These are phyloP conservation scores for Eufriesea mexicana DNA, from an alignment of 1,140 invertebrate species.

Conservation along the genomic window DNA sequence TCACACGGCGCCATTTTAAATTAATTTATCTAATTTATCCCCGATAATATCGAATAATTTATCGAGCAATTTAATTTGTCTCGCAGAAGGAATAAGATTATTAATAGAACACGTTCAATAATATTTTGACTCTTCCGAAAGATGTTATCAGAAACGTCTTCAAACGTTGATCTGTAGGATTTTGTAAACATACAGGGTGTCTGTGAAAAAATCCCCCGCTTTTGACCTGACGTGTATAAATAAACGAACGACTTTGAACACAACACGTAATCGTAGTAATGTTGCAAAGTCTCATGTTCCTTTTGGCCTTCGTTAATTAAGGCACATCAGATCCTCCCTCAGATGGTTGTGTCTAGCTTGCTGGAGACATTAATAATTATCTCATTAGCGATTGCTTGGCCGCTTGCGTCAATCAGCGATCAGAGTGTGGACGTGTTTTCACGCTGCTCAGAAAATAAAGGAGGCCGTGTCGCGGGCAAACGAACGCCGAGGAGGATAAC, in stretches of 20 bases:
- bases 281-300: conserved; percentile 4
- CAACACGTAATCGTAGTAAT: neutral
- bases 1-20: no score
- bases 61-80: no score
- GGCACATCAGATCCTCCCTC: conserved; percentile 22
- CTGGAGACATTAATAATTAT: conserved; percentile 47
- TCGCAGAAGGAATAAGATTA: no score
- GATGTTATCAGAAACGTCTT: neutral
- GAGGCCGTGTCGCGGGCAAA: conserved; percentile 39
- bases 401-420: conserved; percentile 52
- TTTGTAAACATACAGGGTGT: neutral
- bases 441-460: conserved; percentile 47
- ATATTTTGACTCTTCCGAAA: neutral
- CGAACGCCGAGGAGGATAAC: conserved; percentile 33
- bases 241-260: conserved; percentile 1
- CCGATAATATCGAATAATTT: no score
- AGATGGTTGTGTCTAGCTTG: conserved; percentile 45
- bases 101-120: no score
- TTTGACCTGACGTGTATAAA: neutral
- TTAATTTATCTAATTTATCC: no score
- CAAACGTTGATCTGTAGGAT: neutral
- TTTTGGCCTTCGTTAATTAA: conserved; percentile 48
- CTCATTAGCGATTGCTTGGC: conserved; percentile 50
- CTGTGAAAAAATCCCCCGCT: neutral
- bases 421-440: conserved; percentile 54